Evolutionary conservation across 2,113 vertebrate genomes (phyloP), one percentile per base, ranked within the genome.

Genomic region (Oncorhynchus gorbuscha): DNA sequence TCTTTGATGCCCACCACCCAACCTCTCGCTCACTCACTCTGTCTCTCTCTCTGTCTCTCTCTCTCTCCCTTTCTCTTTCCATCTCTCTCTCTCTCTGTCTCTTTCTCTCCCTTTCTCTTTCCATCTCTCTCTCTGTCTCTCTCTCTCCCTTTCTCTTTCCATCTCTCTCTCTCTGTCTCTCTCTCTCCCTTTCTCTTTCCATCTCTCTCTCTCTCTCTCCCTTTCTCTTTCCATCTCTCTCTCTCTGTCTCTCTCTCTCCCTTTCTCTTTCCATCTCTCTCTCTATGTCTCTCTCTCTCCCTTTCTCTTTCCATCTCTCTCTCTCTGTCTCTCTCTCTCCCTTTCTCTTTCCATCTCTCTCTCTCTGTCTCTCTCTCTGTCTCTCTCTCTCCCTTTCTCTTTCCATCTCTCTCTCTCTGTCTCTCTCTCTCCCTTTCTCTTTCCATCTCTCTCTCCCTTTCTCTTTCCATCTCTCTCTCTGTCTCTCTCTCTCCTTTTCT

Each of bases 71-170:
- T 2, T 39, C 39, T 39, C 8, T 9, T 1, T 39, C 39, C 2
- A 2, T 39, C 39, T 39, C 39, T 39, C 39, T n/a, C n/a, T 39
- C 35, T 35, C 59, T 24, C 48, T 45, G 14, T 24, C 39, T 8
- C 35, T 16, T 83, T 80, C 77, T 84, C 78, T 74, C 82, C 71
- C 74, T 77, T 68, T 72, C 65, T 62, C 69, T 49, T 71, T 77
- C 62, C 59, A 48, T 18, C 28, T 76, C 69, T 24, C 9, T 12
- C 71, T 69, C 71, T 51, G 74, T 2, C 5, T 4, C 68, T 24
- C 30, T 48, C 61, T 3, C 2, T 28, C 2, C 3, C 26, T 2
- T 2, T 28, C 28, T 58, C 66, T 32, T 71, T 77, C 49, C 55
- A 35, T 18, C 24, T 76, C 62, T 24, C 9, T 1, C 66, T 71